Conservation (phyloP, 2,113 vertebrate species). For the Centropus bengalensis region DNA sequence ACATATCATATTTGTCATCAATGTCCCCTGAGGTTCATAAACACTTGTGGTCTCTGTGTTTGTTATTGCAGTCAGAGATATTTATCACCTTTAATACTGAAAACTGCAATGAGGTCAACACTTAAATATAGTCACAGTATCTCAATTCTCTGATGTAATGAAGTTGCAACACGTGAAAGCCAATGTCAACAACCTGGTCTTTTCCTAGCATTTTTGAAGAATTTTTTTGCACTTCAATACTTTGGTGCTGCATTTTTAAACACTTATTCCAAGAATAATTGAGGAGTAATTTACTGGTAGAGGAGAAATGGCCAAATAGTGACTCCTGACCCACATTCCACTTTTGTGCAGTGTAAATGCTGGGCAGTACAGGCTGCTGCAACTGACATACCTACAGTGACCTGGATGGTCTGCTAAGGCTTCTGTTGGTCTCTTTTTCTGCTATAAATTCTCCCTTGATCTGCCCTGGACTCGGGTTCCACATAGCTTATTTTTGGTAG, state of each 20-base stretch:
- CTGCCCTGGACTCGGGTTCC: not conserved
- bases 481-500: not conserved
- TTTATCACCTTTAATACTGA: constrained; percentile 18
- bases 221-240: not conserved
- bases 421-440: not conserved
- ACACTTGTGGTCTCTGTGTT: not conserved
- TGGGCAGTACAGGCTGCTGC: not conserved
- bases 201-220: not conserved
- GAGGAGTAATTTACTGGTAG: not conserved
- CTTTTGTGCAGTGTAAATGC: not conserved
- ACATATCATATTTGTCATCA: not conserved
- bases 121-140: not conserved
- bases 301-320: not conserved
- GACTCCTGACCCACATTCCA: not conserved
- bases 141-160: not conserved
- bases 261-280: not conserved
- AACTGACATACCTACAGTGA: not conserved
- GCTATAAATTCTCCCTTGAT: not conserved
- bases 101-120: constrained; percentile 17
- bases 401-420: not conserved
- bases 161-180: not conserved
- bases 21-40: not conserved
- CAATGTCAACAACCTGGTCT: not conserved
- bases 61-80: not conserved
- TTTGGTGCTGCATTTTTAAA: not conserved